Evolutionary conservation across 2,888 invertebrate genomes (phyloP), one percentile per base, ranked within the genome.

Genomic region (Holacanthella duospinosa): DNA sequence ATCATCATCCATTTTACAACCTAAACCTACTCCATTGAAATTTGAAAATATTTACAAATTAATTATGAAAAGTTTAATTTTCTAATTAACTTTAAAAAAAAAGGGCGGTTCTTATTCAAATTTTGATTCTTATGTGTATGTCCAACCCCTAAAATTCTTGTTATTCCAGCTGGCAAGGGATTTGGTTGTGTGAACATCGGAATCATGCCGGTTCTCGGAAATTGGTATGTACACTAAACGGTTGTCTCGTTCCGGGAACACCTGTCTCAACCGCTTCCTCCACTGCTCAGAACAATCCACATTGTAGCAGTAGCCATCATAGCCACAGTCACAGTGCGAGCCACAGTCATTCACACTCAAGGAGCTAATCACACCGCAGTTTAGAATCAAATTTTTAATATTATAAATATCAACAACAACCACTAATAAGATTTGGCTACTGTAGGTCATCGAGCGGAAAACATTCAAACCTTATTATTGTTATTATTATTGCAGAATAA

Each of bases 121-220:
- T n/a, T n/a, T n/a, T n/a, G n/a, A n/a, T n/a, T n/a, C n/a, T n/a
- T n/a, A n/a, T n/a, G n/a, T n/a, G n/a, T n/a, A n/a, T n/a, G n/a
- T 43, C 43, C 12, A n/a, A n/a, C 43, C 43, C 12, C 80, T 82
- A 95, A 76, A 92, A 93, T 77, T 82, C 95, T 75, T 95, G 96
- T 74, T 93, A 93, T 75, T n/a, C n/a, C n/a, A n/a, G n/a, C n/a
- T 96, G 95, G 95, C 95, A 95, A 81, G 95, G 96, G 69, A 88
- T 96, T 72, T 96, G 95, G 95, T 84, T 96, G 74, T 95, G 95
- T 81, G 96, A 96, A 80, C 96, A 96, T 81, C 86, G 96, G 77
- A 92, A 95, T 82, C 89, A 89, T 77, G 94, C 93, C 74, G 93
- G 93, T 75, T 91, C 91, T 78, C 85, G 93, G 75, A 93, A 93